phyloP scores from a whole-genome alignment of 2,797 vertebrate species.

The Enteromius thamalakanensis region DNA sequence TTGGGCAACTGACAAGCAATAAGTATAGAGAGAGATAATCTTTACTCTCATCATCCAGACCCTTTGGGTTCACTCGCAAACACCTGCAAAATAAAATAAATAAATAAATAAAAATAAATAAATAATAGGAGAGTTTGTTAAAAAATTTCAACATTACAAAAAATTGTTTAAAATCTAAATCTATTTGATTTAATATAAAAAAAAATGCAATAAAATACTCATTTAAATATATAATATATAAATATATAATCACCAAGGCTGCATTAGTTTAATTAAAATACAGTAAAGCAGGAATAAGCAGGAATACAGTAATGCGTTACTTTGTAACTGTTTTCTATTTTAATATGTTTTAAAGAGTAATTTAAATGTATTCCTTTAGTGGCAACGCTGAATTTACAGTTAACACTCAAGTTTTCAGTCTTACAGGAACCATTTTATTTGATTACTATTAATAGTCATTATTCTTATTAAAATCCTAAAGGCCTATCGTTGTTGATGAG shows the following conservation, averaged over 20 bases:
- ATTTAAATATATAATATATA: background rate
- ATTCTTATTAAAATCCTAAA: too few species aligned
- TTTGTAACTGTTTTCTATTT: background rate
- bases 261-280: background rate
- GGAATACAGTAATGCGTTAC: too few species aligned
- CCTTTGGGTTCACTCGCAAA: conserved; percentile 87
- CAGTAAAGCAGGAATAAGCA: background rate
- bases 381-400: background rate
- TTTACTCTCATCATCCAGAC: conserved; percentile 88
- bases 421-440: background rate
- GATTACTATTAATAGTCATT: background rate
- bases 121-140: background rate
- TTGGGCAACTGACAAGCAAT: conserved; percentile 87
- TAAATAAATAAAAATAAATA: background rate
- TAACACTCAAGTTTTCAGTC: background rate
- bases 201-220: background rate
- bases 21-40: conserved; percentile 88
- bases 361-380: background rate
- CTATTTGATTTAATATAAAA: background rate
- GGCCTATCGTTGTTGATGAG: too few species aligned
- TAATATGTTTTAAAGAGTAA: background rate
- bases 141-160: background rate
- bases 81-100: conserved; percentile 71
- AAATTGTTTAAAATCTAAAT: background rate
- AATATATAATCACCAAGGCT: background rate